phyloP scores from a whole-genome alignment of 2,797 vertebrate genomes.

The Acipenser oxyrinchus region DNA sequence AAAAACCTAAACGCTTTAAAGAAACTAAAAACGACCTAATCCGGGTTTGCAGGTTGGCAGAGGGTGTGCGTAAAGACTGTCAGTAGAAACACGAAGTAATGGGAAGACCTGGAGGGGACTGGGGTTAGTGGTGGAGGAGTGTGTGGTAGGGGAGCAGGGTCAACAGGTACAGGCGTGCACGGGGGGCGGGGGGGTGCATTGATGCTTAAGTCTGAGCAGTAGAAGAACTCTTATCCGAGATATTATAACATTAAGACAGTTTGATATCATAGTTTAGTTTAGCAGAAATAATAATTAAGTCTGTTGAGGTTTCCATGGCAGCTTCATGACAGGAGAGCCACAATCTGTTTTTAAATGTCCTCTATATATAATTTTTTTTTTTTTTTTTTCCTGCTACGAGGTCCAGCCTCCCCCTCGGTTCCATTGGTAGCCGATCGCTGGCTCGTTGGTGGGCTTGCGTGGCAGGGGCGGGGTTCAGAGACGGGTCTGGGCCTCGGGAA shows the following conservation, averaged over 20 bases:
- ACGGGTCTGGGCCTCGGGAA: slow-evolving; percentile 94
- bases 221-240: slow-evolving; percentile 51
- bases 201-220: slow-evolving; percentile 37
- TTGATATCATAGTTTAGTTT: slow-evolving; percentile 43
- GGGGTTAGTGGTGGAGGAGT: slow-evolving; percentile 18
- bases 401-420: slow-evolving; percentile 36
- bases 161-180: slow-evolving; percentile 28
- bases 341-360: slow-evolving; percentile 7
- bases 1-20: background rate
- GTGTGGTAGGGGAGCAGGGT: slow-evolving; percentile 31
- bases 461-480: slow-evolving; percentile 61
- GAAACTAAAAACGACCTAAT: background rate
- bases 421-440: background rate
- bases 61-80: background rate
- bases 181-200: slow-evolving; percentile 47
- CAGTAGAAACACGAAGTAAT: slow-evolving; percentile 24
- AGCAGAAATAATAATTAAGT: slow-evolving; percentile 48
- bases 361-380: slow-evolving; percentile 10
- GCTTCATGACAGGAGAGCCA: slow-evolving; percentile 38
- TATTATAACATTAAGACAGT: slow-evolving; percentile 56
- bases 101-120: slow-evolving; percentile 12
- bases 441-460: too few species aligned
- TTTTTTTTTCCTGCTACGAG: slow-evolving; percentile 29
- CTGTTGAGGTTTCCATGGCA: slow-evolving; percentile 57
- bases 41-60: background rate